phyloP scores from a whole-genome alignment of 2,797 vertebrate genomes.

The Acomys russatus region DNA sequence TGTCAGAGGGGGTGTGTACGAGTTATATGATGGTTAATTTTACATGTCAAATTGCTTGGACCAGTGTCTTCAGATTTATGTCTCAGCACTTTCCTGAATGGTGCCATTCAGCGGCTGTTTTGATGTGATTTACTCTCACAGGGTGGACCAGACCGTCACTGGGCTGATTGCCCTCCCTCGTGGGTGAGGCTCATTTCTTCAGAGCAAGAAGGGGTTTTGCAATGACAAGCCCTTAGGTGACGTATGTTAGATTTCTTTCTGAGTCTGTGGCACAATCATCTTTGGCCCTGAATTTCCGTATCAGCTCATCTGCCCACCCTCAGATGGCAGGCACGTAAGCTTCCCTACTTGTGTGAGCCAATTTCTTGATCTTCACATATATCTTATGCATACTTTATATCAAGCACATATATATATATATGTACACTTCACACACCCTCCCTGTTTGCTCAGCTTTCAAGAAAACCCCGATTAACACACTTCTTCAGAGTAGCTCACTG shows the following conservation, averaged over 20 bases:
- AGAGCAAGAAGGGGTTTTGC: neutral
- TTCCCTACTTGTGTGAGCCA: neutral
- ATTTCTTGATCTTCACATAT: neutral
- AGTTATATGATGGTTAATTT: neutral
- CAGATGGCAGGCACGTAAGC: neutral
- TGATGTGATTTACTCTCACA: neutral
- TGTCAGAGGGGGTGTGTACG: neutral
- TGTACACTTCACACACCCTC: too few relatives aligned
- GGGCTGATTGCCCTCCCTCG: neutral
- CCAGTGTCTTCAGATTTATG: neutral
- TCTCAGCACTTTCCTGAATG: neutral
- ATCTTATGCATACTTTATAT: neutral
- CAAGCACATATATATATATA: neutral
- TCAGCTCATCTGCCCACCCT: neutral
- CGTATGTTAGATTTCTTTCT: neutral
- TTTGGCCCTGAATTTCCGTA: neutral
- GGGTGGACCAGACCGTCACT: neutral
- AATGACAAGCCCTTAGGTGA: neutral
- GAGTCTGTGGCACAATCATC: neutral
- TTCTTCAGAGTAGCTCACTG: neutral
- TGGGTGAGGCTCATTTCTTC: neutral
- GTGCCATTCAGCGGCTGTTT: slow-evolving; percentile 11
- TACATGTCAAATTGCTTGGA: neutral
- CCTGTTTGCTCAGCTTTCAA: neutral
- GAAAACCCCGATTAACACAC: neutral